Evolutionary conservation across 2,113 vertebrate species (phyloP), one percentile per base, ranked within the genome.

Genomic region (Cricetomys ansorgei): DNA sequence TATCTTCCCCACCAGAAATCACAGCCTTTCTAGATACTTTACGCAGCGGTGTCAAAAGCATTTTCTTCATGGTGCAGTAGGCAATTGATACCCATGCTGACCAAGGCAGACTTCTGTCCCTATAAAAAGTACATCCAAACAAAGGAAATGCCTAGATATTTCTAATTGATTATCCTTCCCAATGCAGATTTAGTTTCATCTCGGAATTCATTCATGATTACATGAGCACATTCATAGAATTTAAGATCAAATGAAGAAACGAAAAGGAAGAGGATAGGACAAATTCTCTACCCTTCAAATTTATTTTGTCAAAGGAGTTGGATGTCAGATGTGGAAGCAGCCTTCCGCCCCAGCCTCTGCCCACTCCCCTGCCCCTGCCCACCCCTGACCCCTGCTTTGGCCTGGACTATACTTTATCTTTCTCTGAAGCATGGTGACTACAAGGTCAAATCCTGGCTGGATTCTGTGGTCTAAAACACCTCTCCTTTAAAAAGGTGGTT

Each of bases 221-320:
- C 1, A 34, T 57, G 77, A 84, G 87, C 13, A 80, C 19, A 40
- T 40, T 12, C 11, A 65, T 83, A 62, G 88, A 75, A 19, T 92
- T 93, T 70, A 95, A 96, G 83, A 69, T 79, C 40, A 64, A 94
- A 79, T 94, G 48, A 50, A 43, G 72, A 50, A 76, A 62, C 77
- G 23, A 96, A 92, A 79, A 84, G 50, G 81, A 85, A 57, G 34
- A 81, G 91, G 62, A 17, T 23, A 53, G 29, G 84, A 88, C 86
- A 48, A 84, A 91, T 50, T 4, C 6, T 10, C 27, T 2, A 53
- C 13, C 29, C 77, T 88, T 88, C 10, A 48, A 64, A 84, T 89
- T 77, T 93, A 75, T 88, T 94, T 89, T 89, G 86, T 13, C 67
- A 69, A 83, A 12, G 40, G 40, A 95, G 57, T 79, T 3, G 57